Conservation (phyloP, 2,797 vertebrate species). For the Apogon hyalosoma region DNA sequence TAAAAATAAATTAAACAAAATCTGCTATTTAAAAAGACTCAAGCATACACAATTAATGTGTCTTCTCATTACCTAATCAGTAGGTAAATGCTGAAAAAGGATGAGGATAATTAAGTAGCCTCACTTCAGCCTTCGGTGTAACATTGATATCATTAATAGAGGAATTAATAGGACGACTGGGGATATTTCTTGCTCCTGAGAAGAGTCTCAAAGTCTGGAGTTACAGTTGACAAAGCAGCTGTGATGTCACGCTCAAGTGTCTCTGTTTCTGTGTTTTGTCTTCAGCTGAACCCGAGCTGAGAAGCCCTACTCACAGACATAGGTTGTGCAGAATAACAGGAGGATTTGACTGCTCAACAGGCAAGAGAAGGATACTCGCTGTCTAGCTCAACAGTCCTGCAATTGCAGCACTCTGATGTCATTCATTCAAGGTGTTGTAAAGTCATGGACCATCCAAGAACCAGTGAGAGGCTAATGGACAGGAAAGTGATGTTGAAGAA, state of each 20-base stretch:
- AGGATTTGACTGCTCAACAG: slow-evolving; percentile 20
- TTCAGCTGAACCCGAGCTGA: slow-evolving; percentile 20
- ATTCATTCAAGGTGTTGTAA: no score
- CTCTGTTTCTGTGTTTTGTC: slow-evolving; percentile 32
- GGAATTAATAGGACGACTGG: background rate
- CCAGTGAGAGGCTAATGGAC: no score
- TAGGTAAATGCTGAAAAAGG: background rate
- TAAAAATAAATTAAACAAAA: no score
- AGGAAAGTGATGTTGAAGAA: no score
- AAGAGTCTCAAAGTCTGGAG: slow-evolving; percentile 17
- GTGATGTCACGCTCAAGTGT: slow-evolving; percentile 33
- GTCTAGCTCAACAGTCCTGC: no score
- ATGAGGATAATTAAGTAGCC: background rate
- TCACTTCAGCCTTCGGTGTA: background rate
- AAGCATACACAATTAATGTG: background rate
- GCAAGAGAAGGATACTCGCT: slow-evolving; percentile 12
- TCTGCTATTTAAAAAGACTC: background rate
- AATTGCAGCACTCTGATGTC: background rate
- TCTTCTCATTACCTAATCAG: background rate
- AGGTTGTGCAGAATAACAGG: slow-evolving; percentile 29
- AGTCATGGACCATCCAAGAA: no score
- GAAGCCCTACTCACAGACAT: slow-evolving; percentile 22
- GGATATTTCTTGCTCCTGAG: slow-evolving; percentile 3
- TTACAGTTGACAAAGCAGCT: slow-evolving; percentile 28
- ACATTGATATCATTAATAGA: background rate